Evolutionary conservation across 2,797 vertebrate genomes (phyloP), one percentile per base, ranked within the genome.

Genomic region (Coccyzus lansbergi): DNA sequence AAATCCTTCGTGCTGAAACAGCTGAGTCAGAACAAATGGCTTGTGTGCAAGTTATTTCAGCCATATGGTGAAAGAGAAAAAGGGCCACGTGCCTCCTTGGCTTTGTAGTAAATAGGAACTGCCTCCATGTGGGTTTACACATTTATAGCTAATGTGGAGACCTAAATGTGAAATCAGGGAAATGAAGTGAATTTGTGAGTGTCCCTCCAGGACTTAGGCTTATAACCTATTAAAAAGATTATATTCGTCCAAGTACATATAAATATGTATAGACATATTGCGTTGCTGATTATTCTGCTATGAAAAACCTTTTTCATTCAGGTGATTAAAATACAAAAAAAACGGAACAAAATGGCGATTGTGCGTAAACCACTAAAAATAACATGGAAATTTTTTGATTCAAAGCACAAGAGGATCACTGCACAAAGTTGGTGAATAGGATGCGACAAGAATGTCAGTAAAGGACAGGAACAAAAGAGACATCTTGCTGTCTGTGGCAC

Each of bases 1-100:
- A 95, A 94, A 93, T 71, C 81, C 83, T 94, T 92, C 88, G 94
- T 93, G 92, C 86, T 78, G 92, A 94, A 96, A 94, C 68, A 93
- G 93, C 94, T 96, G 94, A 94, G 94, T 94, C 82, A 85, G 91
- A 94, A 81, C 86, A 93, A 96, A 94, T 49, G 72, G 82, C 81
- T 80, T 83, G 53, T 92, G 86, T 87, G 89, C 2, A 11, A 89
- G 72, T 87, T 93, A 67, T 80, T 96, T 89, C 76, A 85, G 64
- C 86, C 86, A 78, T 87, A 91, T 94, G 90, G 88, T 83, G 71
- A 83, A 86, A 63, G 82, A 83, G 90, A 85, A 38, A 81, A 83
- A 67, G 59, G 75, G 42, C 77, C 0, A 0, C 62, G 82, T 92
- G 92, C 79, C 93, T 83, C 79, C 71, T 88, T 84, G 87, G 86